Conservation (phyloP, 2,797 vertebrate species). For the Sebastes vulpes region DNA sequence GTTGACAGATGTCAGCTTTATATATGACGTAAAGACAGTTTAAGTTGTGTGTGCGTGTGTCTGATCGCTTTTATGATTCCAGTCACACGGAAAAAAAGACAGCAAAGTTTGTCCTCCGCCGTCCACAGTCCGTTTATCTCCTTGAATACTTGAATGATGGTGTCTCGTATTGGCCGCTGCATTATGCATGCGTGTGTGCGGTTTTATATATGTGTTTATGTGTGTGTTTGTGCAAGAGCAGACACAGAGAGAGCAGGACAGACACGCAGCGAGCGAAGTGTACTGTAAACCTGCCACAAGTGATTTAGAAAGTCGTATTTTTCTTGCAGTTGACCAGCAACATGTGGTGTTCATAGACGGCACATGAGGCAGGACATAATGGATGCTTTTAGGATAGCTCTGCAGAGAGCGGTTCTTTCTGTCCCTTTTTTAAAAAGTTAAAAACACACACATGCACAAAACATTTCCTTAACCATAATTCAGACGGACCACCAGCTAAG, state of each 20-base stretch:
- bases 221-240: conserved; percentile 55
- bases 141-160: conserved; percentile 18
- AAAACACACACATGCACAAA: conserved; percentile 75
- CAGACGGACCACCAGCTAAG: conserved; percentile 76
- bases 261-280: conserved; percentile 50
- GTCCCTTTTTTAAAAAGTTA: conserved; percentile 56
- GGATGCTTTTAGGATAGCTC: conserved; percentile 77
- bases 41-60: neutral
- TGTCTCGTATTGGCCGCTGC: conserved; percentile 15
- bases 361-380: conserved; percentile 75
- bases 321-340: conserved; percentile 78
- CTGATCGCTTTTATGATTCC: conserved; percentile 16
- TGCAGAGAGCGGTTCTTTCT: conserved; percentile 64
- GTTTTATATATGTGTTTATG: conserved; percentile 58
- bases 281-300: conserved; percentile 81
- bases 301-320: conserved; percentile 82
- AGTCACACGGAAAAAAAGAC: conserved; percentile 1
- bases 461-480: conserved; percentile 76
- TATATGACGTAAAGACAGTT: conserved; percentile 16
- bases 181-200: conserved; percentile 16
- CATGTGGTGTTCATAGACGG: conserved; percentile 85
- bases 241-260: conserved; percentile 56
- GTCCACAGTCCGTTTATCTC: conserved; percentile 11
- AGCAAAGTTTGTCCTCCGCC: neutral
- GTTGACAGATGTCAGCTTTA: conserved; percentile 26